Evolutionary conservation across 2,797 vertebrate genomes (phyloP).

Genomic region (Sebastolobus alascanus): DNA sequence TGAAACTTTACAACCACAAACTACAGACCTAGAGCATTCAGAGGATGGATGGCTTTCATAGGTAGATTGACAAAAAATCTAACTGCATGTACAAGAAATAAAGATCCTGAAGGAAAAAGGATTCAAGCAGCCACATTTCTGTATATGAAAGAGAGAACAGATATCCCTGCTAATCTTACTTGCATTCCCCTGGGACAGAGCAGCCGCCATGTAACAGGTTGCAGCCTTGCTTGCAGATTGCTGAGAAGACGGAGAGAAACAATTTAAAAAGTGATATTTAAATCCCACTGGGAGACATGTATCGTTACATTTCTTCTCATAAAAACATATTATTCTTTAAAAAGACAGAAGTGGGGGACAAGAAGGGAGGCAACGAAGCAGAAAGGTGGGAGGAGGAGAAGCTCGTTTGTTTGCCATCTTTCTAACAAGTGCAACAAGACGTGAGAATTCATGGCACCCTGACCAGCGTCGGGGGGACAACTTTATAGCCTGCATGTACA

Average conservation of each 20-base stretch:
- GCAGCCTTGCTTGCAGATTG: conserved; percentile 97
- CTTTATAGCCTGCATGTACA: conserved; percentile 69
- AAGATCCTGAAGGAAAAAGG: background rate
- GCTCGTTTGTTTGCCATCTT: conserved; percentile 57
- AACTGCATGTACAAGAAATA: background rate
- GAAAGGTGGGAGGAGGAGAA: conserved; percentile 15
- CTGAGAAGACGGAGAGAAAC: conserved; percentile 72
- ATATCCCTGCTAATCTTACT: conserved; percentile 83
- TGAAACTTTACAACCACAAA: too few species aligned
- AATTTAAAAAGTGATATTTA: background rate
- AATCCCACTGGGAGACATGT: background rate
- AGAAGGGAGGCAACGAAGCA: background rate
- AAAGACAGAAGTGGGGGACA: background rate
- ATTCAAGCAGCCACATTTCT: background rate
- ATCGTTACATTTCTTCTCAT: background rate
- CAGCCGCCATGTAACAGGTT: conserved; percentile 93
- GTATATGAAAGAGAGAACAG: background rate
- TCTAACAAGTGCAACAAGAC: conserved; percentile 68
- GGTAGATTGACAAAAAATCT: background rate
- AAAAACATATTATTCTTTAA: background rate
- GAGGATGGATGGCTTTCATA: too few species aligned
- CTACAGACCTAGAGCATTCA: too few species aligned
- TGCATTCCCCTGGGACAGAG: conserved; percentile 91
- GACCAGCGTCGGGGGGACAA: conserved; percentile 40
- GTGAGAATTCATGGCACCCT: conserved; percentile 65